Evolutionary conservation across 2,113 vertebrate genomes (phyloP).

Genomic region (Galemys pyrenaicus): DNA sequence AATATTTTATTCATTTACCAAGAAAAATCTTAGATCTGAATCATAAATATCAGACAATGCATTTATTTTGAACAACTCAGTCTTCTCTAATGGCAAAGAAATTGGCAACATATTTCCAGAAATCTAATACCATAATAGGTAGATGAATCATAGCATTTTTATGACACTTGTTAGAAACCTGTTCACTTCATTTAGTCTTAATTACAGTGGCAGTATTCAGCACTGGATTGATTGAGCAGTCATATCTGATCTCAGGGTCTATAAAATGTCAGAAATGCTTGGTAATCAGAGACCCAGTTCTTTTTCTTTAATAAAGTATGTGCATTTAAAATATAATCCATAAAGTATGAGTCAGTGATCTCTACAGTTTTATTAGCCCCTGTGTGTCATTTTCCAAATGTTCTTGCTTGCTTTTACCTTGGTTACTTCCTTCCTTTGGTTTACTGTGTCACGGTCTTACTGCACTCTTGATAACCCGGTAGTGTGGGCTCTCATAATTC

Average conservation of each 20-base stretch:
- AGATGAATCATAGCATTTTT: slow-evolving; percentile 14
- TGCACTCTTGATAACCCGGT: not conserved
- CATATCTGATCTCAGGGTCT: slow-evolving; percentile 8
- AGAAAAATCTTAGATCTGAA: slow-evolving; percentile 45
- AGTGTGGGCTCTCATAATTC: not conserved
- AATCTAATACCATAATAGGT: not conserved
- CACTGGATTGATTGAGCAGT: not conserved
- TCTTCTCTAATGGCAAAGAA: slow-evolving; percentile 28
- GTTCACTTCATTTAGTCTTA: slow-evolving; percentile 21
- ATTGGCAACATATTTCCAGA: slow-evolving; percentile 32
- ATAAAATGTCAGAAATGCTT: slow-evolving; percentile 6
- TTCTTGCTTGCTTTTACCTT: not conserved
- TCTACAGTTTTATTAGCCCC: not conserved
- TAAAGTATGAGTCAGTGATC: not conserved
- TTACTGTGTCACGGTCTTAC: not conserved
- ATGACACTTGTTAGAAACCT: not conserved
- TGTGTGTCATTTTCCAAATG: not conserved
- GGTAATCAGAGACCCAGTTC: not conserved
- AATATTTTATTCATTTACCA: slow-evolving; percentile 17
- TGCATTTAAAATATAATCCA: slow-evolving; percentile 7
- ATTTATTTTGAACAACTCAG: not conserved
- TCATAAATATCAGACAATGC: not conserved
- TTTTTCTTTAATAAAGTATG: slow-evolving; percentile 1
- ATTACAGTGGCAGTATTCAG: not conserved
- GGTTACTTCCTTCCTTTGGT: slow-evolving; percentile 9